Evolutionary conservation across 2,888 invertebrate species (phyloP).

Genomic region (Dinocampus coccinellae): DNA sequence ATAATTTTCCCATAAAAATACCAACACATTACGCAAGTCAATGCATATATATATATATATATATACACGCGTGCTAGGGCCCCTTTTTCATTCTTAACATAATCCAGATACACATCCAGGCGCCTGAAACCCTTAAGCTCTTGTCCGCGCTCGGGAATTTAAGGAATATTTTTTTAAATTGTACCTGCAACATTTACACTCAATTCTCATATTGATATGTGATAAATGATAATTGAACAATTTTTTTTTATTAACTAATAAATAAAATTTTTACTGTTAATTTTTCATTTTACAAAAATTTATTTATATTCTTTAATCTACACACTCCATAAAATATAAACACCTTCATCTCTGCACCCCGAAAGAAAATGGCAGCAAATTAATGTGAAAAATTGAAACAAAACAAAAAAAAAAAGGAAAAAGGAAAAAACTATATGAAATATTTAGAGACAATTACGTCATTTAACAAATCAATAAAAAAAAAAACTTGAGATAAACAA

Average conservation of each 20-base stretch:
- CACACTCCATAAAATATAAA: no score
- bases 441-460: conserved; percentile 38
- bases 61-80: conserved; percentile 17
- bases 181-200: neutral
- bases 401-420: no score
- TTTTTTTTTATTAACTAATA: no score
- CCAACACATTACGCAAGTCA: conserved; percentile 45
- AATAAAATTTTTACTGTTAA: no score
- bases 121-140: conserved; percentile 57
- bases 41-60: neutral
- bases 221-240: no score
- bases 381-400: neutral
- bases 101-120: conserved; percentile 60
- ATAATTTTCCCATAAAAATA: conserved; percentile 55
- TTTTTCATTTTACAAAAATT: no score
- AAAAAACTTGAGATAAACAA: neutral
- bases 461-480: conserved; percentile 17
- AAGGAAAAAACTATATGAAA: no score
- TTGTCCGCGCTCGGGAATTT: conserved; percentile 34
- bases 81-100: conserved; percentile 50
- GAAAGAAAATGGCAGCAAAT: neutral
- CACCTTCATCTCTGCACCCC: no score
- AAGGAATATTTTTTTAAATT: conserved; percentile 41
- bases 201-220: no score
- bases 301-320: no score